Percentiles rank a stretch among this genome's conserved stretches.
Conservation (phyloP, 2,797 vertebrate species). For the Scarus forsteni region DNA sequence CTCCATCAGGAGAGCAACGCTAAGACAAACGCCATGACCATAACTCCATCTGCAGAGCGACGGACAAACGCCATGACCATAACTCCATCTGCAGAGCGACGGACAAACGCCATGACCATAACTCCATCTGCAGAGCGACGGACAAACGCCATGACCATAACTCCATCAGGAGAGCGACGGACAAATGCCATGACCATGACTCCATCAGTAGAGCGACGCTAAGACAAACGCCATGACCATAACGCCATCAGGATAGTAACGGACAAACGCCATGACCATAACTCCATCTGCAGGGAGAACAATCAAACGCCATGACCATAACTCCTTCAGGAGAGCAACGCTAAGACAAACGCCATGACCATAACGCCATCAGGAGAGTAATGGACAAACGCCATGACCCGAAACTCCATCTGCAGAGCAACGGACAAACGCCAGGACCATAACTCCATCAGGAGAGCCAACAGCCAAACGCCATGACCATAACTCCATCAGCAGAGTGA, state of each 20-base stretch:
- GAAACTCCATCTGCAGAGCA: constrained; percentile 78
- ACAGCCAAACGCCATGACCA: constrained; percentile 67
- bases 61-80: constrained; percentile 72
- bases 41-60: constrained; percentile 77
- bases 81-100: constrained; percentile 75
- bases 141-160: constrained; percentile 77
- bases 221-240: constrained; percentile 73
- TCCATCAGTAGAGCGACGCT: constrained; percentile 63
- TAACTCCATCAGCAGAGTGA: constrained; percentile 76
- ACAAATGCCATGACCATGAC: constrained; percentile 78
- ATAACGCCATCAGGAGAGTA: too few relatives aligned
- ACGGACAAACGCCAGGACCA: constrained; percentile 69
- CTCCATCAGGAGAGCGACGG: constrained; percentile 65
- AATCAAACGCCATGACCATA: constrained; percentile 74
- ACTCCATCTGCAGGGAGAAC: too few relatives aligned
- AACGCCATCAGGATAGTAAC: too few relatives aligned
- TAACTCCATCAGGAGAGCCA: constrained; percentile 78
- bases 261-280: constrained; percentile 75
- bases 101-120: constrained; percentile 75
- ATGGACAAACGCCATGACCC: constrained; percentile 71
- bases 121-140: constrained; percentile 72
- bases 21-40: constrained; percentile 71
- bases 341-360: constrained; percentile 70
- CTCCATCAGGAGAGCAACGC: constrained; percentile 65
- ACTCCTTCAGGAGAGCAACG: constrained; percentile 71